Evolutionary conservation across 2,888 invertebrate genomes (phyloP), one percentile per base, ranked within the genome.

Genomic region (Scaptomyza polygonia): DNA sequence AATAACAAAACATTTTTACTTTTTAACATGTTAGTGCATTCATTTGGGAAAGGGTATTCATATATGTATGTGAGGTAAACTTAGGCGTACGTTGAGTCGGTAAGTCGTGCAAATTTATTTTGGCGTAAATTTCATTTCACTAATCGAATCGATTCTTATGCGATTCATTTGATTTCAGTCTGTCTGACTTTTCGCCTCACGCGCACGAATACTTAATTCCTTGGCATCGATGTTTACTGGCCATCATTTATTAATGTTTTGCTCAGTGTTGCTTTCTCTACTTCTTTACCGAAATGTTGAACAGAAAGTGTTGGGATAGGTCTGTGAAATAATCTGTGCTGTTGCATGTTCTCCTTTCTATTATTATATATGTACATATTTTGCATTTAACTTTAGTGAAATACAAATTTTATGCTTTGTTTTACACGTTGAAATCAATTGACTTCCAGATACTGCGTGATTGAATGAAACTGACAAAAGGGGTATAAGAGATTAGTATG

Each of bases 121-220:
- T 84, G 87, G 77, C 87, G 81, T 86, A 81, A 84, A 84, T 86
- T 86, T 84, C 85, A 84, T 86, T 84, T 81, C 68, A 84, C 87
- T 84, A 86, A 84, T 84, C 83, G 85, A 84, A 84, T 84, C 87
- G 83, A 86, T 84, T 84, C 87, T 78, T 78, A 86, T 81, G 86
- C 81, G 81, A 84, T 81, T 74, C 74, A 81, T 81, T 86, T 86
- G 87, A 71, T 78, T 86, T 82, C 67, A 58, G 65, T 32, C 72
- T 67, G 66, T 53, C 69, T 78, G 79, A 72, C 70, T 78, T 78
- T 69, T 80, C 66, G 67, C 68, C 57, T 61, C 52, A 67, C 74
- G 63, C 56, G 43, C 36, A 43, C 43, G 30, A 54, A 73, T 63
- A 68, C 53, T 68, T 73, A 51, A 39, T 51, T 48, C 34, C 14